Conservation (phyloP, 2,888 invertebrate genomes). For the Chelonus formosanus region DNA sequence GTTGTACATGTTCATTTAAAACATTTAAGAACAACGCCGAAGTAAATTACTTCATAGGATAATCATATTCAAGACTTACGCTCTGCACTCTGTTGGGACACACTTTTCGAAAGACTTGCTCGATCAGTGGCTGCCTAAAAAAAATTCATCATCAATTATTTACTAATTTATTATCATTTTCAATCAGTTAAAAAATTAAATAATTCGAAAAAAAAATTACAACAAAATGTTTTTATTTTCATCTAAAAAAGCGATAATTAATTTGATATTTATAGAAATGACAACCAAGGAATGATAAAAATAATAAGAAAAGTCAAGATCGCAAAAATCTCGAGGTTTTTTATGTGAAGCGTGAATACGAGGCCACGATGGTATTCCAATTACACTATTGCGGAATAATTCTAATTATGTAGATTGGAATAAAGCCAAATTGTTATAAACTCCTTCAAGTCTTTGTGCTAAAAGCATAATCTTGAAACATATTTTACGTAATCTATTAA, state of each 20-base stretch:
- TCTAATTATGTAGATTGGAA: conserved; percentile 59
- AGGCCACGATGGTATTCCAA: conserved; percentile 38
- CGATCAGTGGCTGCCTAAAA: conserved; percentile 78
- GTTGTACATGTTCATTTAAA: conserved; percentile 53
- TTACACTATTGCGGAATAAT: conserved; percentile 49
- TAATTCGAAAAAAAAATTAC: neutral
- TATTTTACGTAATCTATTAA: conserved; percentile 42
- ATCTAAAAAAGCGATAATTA: too few relatives aligned
- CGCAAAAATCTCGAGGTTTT: conserved; percentile 19
- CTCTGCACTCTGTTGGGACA: conserved; percentile 80
- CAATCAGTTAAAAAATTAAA: too few relatives aligned
- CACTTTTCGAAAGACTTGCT: conserved; percentile 81
- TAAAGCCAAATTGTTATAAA: conserved; percentile 57
- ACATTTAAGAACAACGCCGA: conserved; percentile 50
- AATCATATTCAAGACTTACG: conserved; percentile 67
- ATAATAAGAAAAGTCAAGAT: neutral
- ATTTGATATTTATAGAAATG: too few relatives aligned
- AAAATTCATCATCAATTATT: conserved; percentile 45
- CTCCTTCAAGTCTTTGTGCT: conserved; percentile 43
- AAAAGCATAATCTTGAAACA: conserved; percentile 37
- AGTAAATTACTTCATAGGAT: conserved; percentile 58
- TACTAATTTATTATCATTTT: neutral
- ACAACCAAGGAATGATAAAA: neutral
- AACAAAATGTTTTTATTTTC: neutral
- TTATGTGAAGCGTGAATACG: conserved; percentile 24